phyloP scores from a whole-genome alignment of 2,113 vertebrate species.

The Vulpes lagopus region DNA sequence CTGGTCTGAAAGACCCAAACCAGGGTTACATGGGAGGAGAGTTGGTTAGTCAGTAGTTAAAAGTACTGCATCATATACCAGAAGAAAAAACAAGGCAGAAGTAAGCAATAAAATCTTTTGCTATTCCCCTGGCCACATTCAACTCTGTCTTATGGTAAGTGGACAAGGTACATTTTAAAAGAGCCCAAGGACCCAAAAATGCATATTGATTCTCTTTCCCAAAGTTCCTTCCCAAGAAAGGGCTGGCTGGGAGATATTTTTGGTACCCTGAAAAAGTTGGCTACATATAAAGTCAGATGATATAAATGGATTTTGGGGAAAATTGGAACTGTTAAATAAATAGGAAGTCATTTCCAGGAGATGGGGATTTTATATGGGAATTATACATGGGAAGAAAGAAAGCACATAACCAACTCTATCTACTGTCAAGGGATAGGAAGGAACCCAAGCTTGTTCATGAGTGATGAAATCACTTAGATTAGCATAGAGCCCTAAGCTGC shows the following conservation, averaged over 20 bases:
- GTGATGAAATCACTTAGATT: not conserved
- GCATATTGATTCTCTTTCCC: not conserved
- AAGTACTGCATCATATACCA: not conserved
- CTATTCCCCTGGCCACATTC: not conserved
- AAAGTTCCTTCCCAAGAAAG: not conserved
- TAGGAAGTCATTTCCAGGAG: not conserved
- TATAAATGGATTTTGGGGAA: not conserved
- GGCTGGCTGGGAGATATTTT: not conserved
- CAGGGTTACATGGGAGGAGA: not conserved
- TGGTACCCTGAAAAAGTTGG: not conserved
- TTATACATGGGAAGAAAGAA: not conserved
- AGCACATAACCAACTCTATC: not conserved
- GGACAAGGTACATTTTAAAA: not conserved
- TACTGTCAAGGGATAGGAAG: not conserved
- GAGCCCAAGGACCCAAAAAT: not conserved
- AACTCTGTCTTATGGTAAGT: not conserved
- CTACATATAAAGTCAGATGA: constrained; percentile 32
- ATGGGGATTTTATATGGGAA: not conserved
- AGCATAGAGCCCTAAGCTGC: not conserved
- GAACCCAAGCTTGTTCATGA: not conserved
- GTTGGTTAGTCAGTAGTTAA: not conserved
- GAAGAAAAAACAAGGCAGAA: not conserved
- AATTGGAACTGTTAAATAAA: not conserved
- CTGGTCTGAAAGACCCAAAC: not conserved
- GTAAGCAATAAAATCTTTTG: not conserved